Conservation (phyloP, 2,113 vertebrate genomes). For the Carlito syrichta region DNA sequence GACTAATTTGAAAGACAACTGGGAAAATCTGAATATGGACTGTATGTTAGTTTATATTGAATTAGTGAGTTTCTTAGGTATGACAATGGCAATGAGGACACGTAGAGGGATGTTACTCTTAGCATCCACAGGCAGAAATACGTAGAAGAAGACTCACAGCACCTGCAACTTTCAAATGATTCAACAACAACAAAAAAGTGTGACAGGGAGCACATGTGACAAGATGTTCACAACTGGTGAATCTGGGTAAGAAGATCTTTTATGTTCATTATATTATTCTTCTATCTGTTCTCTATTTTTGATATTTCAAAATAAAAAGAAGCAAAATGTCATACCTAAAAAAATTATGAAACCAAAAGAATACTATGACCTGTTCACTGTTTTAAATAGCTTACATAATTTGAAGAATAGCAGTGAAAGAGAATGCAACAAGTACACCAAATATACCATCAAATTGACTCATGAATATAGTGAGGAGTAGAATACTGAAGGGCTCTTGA, state of each 20-base stretch:
- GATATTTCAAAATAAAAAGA: neutral
- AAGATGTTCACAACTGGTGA: neutral
- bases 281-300: neutral
- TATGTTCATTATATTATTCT: neutral
- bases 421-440: neutral
- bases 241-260: neutral
- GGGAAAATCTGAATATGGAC: neutral
- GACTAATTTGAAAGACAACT: neutral
- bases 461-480: neutral
- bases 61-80: neutral
- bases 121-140: accelerated
- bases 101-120: neutral
- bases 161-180: neutral
- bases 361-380: neutral
- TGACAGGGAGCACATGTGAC: neutral
- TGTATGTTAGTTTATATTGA: neutral
- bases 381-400: neutral
- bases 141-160: neutral
- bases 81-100: neutral
- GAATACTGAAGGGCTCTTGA: accelerated
- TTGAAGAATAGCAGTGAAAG: neutral
- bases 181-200: neutral
- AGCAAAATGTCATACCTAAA: neutral
- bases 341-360: conserved; percentile 8
- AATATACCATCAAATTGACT: neutral